Base-by-base conservation (phyloP, 2,113 vertebrate species). In the Tringa solitaria region DNA sequence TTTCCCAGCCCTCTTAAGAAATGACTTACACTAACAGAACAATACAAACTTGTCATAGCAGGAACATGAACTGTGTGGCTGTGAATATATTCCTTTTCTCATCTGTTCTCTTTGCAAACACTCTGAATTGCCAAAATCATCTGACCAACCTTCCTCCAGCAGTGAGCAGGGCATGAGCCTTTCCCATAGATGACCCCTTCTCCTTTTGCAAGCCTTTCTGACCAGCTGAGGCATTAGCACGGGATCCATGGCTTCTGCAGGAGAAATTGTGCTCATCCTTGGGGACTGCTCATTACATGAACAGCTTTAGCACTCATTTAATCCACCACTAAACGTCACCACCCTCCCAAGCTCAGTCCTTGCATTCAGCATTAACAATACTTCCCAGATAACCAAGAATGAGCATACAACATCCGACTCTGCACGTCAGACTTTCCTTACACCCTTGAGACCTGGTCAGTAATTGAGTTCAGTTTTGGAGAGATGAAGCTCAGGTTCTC, bases 21-120 rank as follows among this genome's bases (percentile, higher is more conserved):
- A 59, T 50, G 1, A 77, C 46, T 93, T 74, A 18, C 3, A 68
- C 54, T 56, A 88, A 48, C 59, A 89, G 83, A 96, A 96, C 89
- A 97, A 87, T 63, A 87, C 46, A 84, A 95, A 89, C 93, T 91
- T 97, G 96, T 84, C 80, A 46, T 68, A 67, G 89, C 95, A 95
- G 56, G 93, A 95, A 56, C 16, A 10, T 53, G 73, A 95, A 72
- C 73, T 82, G 33, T 37, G 67, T 81, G 84, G 92, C 73, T 37
- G 35, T 75, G 69, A 93, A 80, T 16, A 64, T 19, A 57, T 8
- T 89, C 20, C 22, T 91, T 89, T 89, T 72, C 23, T 89, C 33
- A n/a, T 37, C 18, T 73, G 9, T 72, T 87, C 73, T 57, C 56
- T 84, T 76, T 41, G 64, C 46, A 95, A 93, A 90, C 37, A 92